Base-by-base conservation (phyloP, 2,888 invertebrate species). In the Macaria liturata region DNA sequence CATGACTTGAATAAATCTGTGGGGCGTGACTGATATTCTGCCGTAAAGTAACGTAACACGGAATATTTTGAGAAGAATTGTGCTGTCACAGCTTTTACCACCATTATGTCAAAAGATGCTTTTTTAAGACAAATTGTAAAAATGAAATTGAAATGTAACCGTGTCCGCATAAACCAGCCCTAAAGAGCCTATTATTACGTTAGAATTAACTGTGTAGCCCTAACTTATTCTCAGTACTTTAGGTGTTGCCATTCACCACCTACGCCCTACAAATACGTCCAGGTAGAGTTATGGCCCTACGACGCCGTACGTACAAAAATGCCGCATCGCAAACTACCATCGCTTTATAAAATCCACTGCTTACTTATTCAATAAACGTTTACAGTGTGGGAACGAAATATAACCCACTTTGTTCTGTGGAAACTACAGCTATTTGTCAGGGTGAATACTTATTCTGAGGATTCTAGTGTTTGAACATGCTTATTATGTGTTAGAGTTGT, bases 341-440 rank as follows among this genome's bases (percentile, higher is more conserved):
- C 75, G 66, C 78, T 80, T 72, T 78, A 83, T 77, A 80, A 81
- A 84, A 81, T 78, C 76, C 70, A 69, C 81, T 77, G 68, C 77
- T 88, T 88, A 80, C 81, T 82, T 86, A 90, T 89, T 89, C 88
- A 86, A 87, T 84, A 84, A 86, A 75, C 88, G 88, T 88, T 79
- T 81, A 78, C 81, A 75, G 74, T 81, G 84, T 83, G 86, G 84
- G 86, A 87, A 84, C 83, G 83, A 86, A 81, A 88, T 84, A 84
- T 88, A 84, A 80, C 83, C 86, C 81, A 84, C 83, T 85, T 84
- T 86, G 83, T 85, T 84, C 80, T 70, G 75, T 80, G 86, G 83
- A 80, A 86, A 84, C 83, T 84, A 82, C 84, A 74, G 76, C 82
- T 81, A 84, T 88, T 88, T 86, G 80, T 88, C 85, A 84, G 78